These are phyloP conservation scores for Oscheius sp. DNA, from an alignment of 1,140 invertebrate genomes.

Conservation along the genomic window DNA sequence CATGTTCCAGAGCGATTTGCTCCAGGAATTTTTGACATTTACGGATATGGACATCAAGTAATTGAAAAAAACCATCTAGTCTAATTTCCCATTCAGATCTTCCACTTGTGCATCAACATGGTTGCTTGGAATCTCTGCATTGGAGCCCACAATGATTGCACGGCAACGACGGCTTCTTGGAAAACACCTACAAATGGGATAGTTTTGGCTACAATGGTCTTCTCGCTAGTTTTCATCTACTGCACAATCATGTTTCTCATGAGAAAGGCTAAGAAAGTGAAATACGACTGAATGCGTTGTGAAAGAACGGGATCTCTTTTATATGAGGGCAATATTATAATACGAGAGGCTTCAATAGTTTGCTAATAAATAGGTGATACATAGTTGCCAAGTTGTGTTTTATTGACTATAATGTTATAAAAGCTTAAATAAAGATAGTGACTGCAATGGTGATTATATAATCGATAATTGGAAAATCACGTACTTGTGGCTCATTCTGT, in stretches of 20 bases:
- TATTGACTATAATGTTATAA: too few species aligned
- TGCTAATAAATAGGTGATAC: too few species aligned
- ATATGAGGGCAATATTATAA: too few species aligned
- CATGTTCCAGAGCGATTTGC: slow-evolving; percentile 47
- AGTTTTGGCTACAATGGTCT: background rate
- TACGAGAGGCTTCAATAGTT: too few species aligned
- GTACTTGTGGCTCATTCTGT: too few species aligned
- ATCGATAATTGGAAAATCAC: too few species aligned
- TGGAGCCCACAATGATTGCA: slow-evolving; percentile 41
- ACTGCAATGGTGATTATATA: too few species aligned
- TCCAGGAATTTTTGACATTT: slow-evolving; percentile 47
- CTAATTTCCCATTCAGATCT: slow-evolving; percentile 34
- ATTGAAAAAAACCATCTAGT: background rate
- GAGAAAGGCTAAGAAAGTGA: background rate
- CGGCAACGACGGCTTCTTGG: background rate
- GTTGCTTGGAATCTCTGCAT: slow-evolving; percentile 50
- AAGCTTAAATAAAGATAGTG: too few species aligned
- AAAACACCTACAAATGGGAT: background rate
- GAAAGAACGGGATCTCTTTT: too few species aligned
- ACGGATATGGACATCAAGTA: slow-evolving; percentile 53
- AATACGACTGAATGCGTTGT: slow-evolving; percentile 1
- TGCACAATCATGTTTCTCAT: slow-evolving; percentile 20
- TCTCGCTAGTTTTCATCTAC: slow-evolving; percentile 6
- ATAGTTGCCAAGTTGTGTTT: too few species aligned
- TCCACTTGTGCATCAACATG: slow-evolving; percentile 49